Conservation (phyloP, 2,113 vertebrate species). For the Coptodon bakossiorum region DNA sequence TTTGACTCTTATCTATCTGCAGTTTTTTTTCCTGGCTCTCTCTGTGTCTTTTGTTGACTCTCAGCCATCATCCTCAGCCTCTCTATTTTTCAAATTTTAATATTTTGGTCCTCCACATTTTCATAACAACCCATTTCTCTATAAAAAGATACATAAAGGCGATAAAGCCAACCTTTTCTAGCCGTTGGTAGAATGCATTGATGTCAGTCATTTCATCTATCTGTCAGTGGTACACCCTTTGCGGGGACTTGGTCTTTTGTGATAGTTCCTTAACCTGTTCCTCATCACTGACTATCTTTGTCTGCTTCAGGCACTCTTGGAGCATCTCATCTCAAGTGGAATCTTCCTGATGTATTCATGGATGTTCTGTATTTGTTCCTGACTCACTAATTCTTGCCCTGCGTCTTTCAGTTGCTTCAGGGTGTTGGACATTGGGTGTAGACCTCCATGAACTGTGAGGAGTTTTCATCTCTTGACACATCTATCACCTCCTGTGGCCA, state of each 20-base stretch:
- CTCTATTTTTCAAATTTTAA: neutral
- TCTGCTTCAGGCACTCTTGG: neutral
- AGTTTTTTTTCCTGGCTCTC: conserved; percentile 1
- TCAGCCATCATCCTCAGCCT: conserved; percentile 4
- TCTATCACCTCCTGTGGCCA: neutral
- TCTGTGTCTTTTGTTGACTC: conserved; percentile 16
- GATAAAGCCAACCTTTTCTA: neutral
- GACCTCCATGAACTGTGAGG: neutral
- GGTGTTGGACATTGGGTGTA: neutral
- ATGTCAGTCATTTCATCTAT: neutral
- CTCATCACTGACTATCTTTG: neutral
- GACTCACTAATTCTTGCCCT: neutral
- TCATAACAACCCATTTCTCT: neutral
- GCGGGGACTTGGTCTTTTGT: neutral
- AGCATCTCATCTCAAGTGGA: neutral
- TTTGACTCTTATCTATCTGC: conserved; percentile 13
- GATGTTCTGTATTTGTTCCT: neutral
- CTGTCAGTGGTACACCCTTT: neutral
- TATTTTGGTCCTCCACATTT: neutral
- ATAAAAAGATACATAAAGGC: neutral
- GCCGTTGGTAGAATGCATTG: neutral
- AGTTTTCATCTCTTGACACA: neutral
- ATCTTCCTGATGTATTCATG: neutral
- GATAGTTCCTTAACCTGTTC: neutral
- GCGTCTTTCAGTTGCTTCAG: neutral